Conservation (phyloP, 2,888 invertebrate genomes). For the Liodrosophila aerea region DNA sequence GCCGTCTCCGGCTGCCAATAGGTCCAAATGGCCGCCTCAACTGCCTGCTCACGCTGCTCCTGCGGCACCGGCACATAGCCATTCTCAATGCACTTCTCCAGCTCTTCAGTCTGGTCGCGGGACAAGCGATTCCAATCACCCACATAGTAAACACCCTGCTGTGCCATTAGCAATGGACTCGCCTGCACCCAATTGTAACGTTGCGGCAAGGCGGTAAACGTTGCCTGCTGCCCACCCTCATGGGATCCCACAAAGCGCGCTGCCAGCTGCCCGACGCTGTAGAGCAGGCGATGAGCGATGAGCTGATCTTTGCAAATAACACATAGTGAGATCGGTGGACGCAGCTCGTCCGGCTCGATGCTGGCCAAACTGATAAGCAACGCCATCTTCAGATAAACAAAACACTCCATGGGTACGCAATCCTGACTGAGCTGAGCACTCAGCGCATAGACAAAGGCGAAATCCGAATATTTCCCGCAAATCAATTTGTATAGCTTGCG, state of each 20-base stretch:
- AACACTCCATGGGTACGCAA: slow-evolving; percentile 81
- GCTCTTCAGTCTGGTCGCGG: slow-evolving; percentile 52
- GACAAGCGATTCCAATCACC: slow-evolving; percentile 81
- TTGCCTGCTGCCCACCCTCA: slow-evolving; percentile 60
- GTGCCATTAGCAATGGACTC: slow-evolving; percentile 79
- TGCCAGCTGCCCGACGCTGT: slow-evolving; percentile 73
- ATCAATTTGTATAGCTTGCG: slow-evolving; percentile 70
- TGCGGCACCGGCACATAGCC: slow-evolving; percentile 43
- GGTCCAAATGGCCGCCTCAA: slow-evolving; percentile 81
- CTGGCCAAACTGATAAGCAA: slow-evolving; percentile 82
- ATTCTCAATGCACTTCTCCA: slow-evolving; percentile 76
- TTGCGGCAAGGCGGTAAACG: slow-evolving; percentile 25
- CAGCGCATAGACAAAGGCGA: slow-evolving; percentile 81
- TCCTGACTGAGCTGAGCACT: slow-evolving; percentile 81
- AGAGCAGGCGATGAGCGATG: slow-evolving; percentile 73
- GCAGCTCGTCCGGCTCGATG: slow-evolving; percentile 70
- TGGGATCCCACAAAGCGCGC: slow-evolving; percentile 78
- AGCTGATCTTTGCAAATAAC: slow-evolving; percentile 75
- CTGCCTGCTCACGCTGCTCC: slow-evolving; percentile 46
- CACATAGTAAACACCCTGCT: slow-evolving; percentile 80
- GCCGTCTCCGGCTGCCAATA: slow-evolving; percentile 78
- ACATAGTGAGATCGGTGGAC: slow-evolving; percentile 78
- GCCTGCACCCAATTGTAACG: slow-evolving; percentile 78
- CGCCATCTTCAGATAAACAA: slow-evolving; percentile 82
- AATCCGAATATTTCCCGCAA: slow-evolving; percentile 77